These are phyloP conservation scores for Porites rus DNA, from an alignment of 92 coral and sea anemone genomes.

Conservation along the genomic window DNA sequence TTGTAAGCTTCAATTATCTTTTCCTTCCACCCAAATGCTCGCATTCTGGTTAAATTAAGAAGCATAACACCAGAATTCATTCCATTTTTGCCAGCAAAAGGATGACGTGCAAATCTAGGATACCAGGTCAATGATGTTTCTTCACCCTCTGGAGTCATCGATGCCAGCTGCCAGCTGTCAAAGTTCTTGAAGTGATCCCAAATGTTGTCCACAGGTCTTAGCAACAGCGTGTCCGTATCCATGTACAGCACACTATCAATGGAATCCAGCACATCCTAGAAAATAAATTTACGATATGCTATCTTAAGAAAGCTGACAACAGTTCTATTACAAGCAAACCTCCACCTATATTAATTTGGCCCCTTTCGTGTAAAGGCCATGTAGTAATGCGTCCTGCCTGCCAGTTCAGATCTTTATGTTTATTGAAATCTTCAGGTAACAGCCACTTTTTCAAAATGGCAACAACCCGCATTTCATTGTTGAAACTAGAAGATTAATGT, in stretches of 20 bases:
- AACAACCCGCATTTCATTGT: no score
- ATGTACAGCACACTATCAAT: conserved; percentile 86
- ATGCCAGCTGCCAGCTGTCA: conserved; percentile 82
- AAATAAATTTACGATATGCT: neutral
- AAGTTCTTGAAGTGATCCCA: conserved; percentile 88
- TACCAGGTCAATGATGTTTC: conserved; percentile 84
- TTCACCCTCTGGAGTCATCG: conserved; percentile 89
- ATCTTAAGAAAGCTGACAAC: no score
- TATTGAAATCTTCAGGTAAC: no score
- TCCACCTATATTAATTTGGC: no score
- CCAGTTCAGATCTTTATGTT: no score
- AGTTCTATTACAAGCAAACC: no score
- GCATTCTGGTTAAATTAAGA: conserved; percentile 91
- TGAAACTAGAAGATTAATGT: no score
- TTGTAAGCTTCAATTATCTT: conserved; percentile 75
- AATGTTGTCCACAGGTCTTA: conserved; percentile 85
- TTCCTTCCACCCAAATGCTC: conserved; percentile 71
- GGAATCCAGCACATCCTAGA: conserved; percentile 70
- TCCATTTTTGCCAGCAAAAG: conserved; percentile 92
- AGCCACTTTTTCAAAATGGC: no score
- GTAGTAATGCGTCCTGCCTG: no score
- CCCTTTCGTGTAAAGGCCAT: no score
- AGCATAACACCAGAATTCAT: conserved; percentile 98
- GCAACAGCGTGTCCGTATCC: conserved; percentile 88
- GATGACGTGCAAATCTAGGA: conserved; percentile 91